A percentile compares a stretch with the other conserved stretches of the same genome.
These are phyloP conservation scores for Episyrphus balteatus DNA, from an alignment of 1,140 invertebrate genomes.

Conservation along the genomic window DNA sequence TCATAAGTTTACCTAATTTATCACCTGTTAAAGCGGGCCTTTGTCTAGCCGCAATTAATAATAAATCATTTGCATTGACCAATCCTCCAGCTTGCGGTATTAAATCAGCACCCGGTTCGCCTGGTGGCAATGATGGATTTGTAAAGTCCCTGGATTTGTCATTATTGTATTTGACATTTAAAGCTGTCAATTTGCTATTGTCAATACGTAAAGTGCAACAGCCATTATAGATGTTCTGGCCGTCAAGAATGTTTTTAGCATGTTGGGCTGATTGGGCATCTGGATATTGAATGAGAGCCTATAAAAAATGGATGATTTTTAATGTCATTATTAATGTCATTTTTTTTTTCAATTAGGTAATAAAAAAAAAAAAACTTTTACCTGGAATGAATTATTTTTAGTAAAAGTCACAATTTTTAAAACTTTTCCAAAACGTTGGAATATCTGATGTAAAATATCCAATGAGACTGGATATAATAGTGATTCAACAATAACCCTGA, in stretches of 20 bases:
- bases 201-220: slow-evolving; percentile 99
- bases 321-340: too few relatives aligned
- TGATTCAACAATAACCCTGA: slow-evolving; percentile 95
- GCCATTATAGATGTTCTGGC: slow-evolving; percentile 98
- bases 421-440: slow-evolving; percentile 95
- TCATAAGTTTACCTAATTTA: slow-evolving; percentile 38
- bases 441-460: slow-evolving; percentile 94
- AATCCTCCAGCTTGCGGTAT: slow-evolving; percentile 50
- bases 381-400: slow-evolving; percentile 95
- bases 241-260: slow-evolving; percentile 90
- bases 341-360: too few relatives aligned
- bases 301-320: neutral
- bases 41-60: slow-evolving; percentile 56
- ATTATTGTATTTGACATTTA: slow-evolving; percentile 99
- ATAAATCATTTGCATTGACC: slow-evolving; percentile 46
- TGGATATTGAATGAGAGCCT: slow-evolving; percentile 96
- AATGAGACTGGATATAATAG: slow-evolving; percentile 96
- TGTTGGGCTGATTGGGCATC: slow-evolving; percentile 92
- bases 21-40: slow-evolving; percentile 45
- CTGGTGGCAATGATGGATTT: slow-evolving; percentile 90
- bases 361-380: slow-evolving; percentile 3
- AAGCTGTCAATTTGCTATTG: slow-evolving; percentile 92
- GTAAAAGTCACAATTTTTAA: slow-evolving; percentile 99
- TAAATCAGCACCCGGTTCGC: slow-evolving; percentile 63
- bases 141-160: slow-evolving; percentile 99